A percentile compares a stretch with the other conserved stretches of the same genome.
These are phyloP conservation scores for Buceros bicornis DNA, from an alignment of 2,797 vertebrate species.

Conservation along the genomic window DNA sequence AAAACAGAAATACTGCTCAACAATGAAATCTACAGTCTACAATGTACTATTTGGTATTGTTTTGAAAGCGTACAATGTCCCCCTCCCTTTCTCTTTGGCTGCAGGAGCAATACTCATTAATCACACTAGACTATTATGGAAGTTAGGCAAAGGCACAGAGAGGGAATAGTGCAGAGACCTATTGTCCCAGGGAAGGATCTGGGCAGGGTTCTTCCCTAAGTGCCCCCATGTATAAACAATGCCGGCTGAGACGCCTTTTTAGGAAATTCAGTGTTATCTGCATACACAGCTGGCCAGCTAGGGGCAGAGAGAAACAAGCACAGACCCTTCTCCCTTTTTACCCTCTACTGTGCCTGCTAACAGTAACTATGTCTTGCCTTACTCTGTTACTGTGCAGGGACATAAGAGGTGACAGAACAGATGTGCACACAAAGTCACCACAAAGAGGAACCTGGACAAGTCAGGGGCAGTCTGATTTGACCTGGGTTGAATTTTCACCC, in stretches of 20 bases:
- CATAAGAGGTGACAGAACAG: neutral
- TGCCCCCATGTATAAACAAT: neutral
- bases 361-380: neutral
- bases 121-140: neutral
- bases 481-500: neutral
- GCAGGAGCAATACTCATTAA: neutral
- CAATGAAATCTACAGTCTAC: neutral
- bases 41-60: neutral
- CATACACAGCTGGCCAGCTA: neutral
- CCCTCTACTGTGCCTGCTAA: neutral
- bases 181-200: neutral
- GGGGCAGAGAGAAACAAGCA: neutral
- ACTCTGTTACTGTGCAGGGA: neutral
- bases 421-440: neutral
- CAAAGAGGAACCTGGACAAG: neutral
- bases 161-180: neutral
- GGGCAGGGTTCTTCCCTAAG: neutral
- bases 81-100: neutral
- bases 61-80: neutral
- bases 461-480: neutral
- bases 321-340: neutral
- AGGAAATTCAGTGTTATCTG: constrained; percentile 2
- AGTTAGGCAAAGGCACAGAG: neutral
- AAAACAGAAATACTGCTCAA: neutral
- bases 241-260: neutral